phyloP scores from a whole-genome alignment of 2,797 vertebrate genomes.

The Pogoniulus pusillus region DNA sequence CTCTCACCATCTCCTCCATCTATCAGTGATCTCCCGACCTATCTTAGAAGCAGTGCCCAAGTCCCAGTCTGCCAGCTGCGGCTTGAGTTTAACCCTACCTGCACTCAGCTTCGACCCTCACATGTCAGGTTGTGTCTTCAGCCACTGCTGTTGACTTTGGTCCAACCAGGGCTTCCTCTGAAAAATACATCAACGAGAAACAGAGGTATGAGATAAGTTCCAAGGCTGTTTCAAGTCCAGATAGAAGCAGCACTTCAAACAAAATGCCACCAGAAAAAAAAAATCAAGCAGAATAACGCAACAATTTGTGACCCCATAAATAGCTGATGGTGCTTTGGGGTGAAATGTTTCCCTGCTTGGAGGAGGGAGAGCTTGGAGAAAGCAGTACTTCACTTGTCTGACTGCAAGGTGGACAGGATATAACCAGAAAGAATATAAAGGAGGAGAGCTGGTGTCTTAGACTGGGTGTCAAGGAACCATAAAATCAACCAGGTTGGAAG shows the following conservation, averaged over 20 bases:
- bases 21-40: neutral
- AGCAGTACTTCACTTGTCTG: neutral
- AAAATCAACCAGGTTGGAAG: too few relatives aligned
- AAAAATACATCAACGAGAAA: slow-evolving; percentile 24
- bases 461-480: neutral
- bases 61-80: neutral
- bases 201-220: neutral
- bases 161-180: neutral
- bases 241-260: neutral
- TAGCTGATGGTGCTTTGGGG: neutral
- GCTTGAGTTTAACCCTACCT: neutral
- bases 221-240: slow-evolving; percentile 1
- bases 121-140: neutral
- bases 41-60: neutral
- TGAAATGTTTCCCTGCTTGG: neutral
- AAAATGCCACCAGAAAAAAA: neutral
- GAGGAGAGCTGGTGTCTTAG: neutral
- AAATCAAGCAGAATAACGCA: neutral
- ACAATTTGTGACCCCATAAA: neutral
- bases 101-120: neutral
- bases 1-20: neutral
- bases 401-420: neutral
- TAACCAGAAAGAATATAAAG: neutral
- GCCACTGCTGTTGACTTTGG: neutral
- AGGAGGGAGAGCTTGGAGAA: neutral